Conservation (phyloP, 2,113 vertebrate genomes). For the Poecile atricapillus region DNA sequence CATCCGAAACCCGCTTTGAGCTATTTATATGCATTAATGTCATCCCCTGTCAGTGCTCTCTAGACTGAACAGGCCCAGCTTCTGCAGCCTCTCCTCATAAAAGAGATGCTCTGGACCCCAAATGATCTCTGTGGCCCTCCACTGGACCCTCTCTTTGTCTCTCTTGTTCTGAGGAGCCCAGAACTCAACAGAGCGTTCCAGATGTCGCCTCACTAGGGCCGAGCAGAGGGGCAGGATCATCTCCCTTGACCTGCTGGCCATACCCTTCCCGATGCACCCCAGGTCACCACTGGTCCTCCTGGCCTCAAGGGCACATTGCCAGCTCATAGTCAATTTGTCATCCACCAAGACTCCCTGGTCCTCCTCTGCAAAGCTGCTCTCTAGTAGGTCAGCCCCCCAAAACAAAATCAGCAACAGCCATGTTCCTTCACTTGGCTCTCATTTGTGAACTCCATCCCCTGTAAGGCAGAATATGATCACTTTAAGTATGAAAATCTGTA, state of each 20-base stretch:
- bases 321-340: neutral
- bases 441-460: neutral
- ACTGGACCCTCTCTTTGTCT: neutral
- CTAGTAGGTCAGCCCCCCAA: neutral
- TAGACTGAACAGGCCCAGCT: neutral
- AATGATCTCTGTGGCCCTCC: neutral
- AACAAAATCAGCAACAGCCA: neutral
- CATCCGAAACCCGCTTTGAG: neutral
- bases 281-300: neutral
- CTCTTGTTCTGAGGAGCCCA: neutral
- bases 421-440: neutral
- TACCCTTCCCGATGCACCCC: rapidly evolving
- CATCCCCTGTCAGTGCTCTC: neutral
- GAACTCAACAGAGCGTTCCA: neutral
- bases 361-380: neutral
- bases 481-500: neutral
- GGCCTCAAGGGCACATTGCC: neutral
- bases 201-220: neutral
- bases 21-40: neutral
- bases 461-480: neutral
- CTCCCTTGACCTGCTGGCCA: neutral
- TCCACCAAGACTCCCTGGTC: neutral
- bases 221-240: neutral
- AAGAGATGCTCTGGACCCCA: neutral
- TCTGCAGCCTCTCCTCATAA: neutral